These are phyloP conservation scores for Synanthedon formicaeformis DNA, from an alignment of 2,888 invertebrate species.

Conservation along the genomic window DNA sequence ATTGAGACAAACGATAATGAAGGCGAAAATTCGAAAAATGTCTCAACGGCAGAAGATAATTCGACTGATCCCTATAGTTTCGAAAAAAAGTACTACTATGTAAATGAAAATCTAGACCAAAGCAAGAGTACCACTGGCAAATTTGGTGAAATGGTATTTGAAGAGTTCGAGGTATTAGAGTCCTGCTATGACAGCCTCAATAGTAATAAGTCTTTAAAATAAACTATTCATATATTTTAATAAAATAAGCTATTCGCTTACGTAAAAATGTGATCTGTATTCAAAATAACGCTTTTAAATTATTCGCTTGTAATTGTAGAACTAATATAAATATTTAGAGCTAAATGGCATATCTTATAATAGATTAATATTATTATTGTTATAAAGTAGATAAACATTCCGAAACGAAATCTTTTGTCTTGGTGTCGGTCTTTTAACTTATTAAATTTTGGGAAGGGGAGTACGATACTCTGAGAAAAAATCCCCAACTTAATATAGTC, in stretches of 20 bases:
- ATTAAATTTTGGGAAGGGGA: background rate
- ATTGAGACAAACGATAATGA: slow-evolving; percentile 5
- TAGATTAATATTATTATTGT: slow-evolving; percentile 12
- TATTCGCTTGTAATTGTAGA: slow-evolving; percentile 52
- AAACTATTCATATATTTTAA: slow-evolving; percentile 20
- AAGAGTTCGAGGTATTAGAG: slow-evolving; percentile 81
- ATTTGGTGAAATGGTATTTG: slow-evolving; percentile 87
- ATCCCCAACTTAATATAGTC: no score
- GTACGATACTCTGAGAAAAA: no score
- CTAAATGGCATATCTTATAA: slow-evolving; percentile 34
- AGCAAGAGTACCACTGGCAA: slow-evolving; percentile 71
- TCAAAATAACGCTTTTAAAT: slow-evolving; percentile 55
- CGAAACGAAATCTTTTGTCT: slow-evolving; percentile 19
- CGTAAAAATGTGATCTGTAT: slow-evolving; percentile 56
- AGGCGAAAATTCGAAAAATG: slow-evolving; percentile 20
- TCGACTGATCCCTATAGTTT: slow-evolving; percentile 39
- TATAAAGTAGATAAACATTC: background rate
- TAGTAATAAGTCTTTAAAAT: slow-evolving; percentile 63
- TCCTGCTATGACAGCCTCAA: slow-evolving; percentile 72
- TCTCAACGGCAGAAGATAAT: slow-evolving; percentile 26
- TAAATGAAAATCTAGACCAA: slow-evolving; percentile 70
- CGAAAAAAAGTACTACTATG: slow-evolving; percentile 73
- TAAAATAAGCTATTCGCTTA: slow-evolving; percentile 30
- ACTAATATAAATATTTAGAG: slow-evolving; percentile 20
- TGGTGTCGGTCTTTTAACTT: slow-evolving; percentile 56